These are phyloP conservation scores for Brachionus koreanus DNA, from an alignment of 1,140 invertebrate species.

Conservation along the genomic window DNA sequence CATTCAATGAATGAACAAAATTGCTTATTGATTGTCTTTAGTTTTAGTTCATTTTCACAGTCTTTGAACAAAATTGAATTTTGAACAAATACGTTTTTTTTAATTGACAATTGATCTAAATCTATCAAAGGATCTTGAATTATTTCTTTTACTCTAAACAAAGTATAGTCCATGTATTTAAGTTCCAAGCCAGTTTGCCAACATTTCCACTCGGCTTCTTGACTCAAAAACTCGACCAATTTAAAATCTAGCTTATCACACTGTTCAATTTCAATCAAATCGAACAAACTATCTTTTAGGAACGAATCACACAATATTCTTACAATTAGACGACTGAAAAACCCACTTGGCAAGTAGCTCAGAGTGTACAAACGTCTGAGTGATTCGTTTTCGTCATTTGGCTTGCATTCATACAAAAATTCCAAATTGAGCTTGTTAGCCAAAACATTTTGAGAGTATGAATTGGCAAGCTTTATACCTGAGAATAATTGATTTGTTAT, in stretches of 20 bases:
- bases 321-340: slow-evolving; percentile 56
- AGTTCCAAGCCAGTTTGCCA: slow-evolving; percentile 92
- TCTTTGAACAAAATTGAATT: slow-evolving; percentile 25
- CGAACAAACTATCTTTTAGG: not conserved
- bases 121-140: slow-evolving; percentile 60
- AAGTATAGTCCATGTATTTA: slow-evolving; percentile 71
- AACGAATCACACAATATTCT: slow-evolving; percentile 26
- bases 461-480: not conserved
- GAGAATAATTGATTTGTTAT: slow-evolving; percentile 15
- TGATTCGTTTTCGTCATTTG: slow-evolving; percentile 50
- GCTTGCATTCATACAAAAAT: slow-evolving; percentile 38
- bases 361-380: slow-evolving; percentile 63
- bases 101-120: slow-evolving; percentile 49
- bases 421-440: slow-evolving; percentile 11
- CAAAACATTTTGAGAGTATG: slow-evolving; percentile 1
- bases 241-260: slow-evolving; percentile 1
- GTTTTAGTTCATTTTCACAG: slow-evolving; percentile 27
- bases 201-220: slow-evolving; percentile 68
- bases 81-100: slow-evolving; percentile 47
- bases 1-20: slow-evolving; percentile 40
- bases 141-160: slow-evolving; percentile 80
- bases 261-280: slow-evolving; percentile 25
- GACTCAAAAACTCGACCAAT: slow-evolving; percentile 32
- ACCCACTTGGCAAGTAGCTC: slow-evolving; percentile 94
- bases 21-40: not conserved